A percentile compares a stretch with the other conserved stretches of the same genome.
Conservation (phyloP, 1,140 invertebrate species). For the Trichonephila clavipes region DNA sequence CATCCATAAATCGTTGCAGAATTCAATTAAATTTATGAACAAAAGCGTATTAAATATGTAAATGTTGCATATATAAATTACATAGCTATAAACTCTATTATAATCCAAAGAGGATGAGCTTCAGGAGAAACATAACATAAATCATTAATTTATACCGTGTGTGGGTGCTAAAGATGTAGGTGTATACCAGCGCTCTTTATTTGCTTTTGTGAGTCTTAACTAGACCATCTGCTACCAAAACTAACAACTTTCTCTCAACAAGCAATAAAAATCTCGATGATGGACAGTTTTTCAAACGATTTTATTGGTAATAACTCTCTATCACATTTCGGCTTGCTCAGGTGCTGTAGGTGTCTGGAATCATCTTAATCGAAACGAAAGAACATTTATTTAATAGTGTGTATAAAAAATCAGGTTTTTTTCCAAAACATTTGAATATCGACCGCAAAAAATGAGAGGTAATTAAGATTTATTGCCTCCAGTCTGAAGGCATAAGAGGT, state of each 20-base stretch:
- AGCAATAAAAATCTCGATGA: background rate
- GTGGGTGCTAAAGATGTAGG: too few species aligned
- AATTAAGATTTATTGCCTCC: background rate
- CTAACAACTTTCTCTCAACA: background rate
- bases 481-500: background rate
- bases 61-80: too few species aligned
- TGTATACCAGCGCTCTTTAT: too few species aligned
- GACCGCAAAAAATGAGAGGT: background rate
- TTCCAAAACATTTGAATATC: background rate
- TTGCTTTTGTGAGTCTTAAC: background rate
- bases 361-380: background rate
- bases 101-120: too few species aligned
- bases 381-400: background rate
- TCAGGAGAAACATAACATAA: too few species aligned
- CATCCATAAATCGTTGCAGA: too few species aligned
- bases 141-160: too few species aligned
- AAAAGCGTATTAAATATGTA: too few species aligned
- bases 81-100: too few species aligned
- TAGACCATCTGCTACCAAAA: background rate
- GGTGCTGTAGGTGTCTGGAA: background rate
- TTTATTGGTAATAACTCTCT: background rate
- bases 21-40: too few species aligned
- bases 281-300: background rate
- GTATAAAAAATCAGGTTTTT: background rate
- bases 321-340: background rate